Evolutionary conservation across 1,140 invertebrate genomes (phyloP).

Genomic region (Bradynema listronoti): DNA sequence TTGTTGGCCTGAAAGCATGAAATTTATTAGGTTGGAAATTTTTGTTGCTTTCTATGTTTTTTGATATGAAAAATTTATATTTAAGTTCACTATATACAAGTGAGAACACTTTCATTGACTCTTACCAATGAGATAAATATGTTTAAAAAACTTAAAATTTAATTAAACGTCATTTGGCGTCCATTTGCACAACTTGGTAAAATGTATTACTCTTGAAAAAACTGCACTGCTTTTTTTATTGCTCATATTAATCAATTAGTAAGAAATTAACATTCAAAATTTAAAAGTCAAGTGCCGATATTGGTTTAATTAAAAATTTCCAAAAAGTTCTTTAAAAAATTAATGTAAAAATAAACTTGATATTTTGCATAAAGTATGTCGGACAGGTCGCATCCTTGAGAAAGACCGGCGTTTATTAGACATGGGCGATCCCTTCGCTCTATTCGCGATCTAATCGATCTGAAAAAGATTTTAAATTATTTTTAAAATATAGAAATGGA

Average conservation of each 20-base stretch:
- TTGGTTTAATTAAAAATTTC: too few species aligned
- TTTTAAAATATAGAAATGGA: conserved; percentile 1
- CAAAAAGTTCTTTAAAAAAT: background rate
- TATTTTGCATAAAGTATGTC: conserved; percentile 27
- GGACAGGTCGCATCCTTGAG: conserved; percentile 25
- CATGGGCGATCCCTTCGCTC: conserved; percentile 16
- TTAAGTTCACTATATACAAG: too few species aligned
- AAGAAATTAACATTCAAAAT: too few species aligned
- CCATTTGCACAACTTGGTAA: background rate
- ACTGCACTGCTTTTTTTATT: too few species aligned
- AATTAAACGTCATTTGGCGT: background rate
- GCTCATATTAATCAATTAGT: too few species aligned
- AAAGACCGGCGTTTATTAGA: conserved; percentile 23
- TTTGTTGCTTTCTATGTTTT: too few species aligned
- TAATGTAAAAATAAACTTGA: background rate
- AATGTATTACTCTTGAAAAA: background rate
- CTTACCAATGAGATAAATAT: background rate
- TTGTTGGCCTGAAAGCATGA: conserved; percentile 17
- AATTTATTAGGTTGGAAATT: background rate
- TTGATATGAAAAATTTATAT: too few species aligned
- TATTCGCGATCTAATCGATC: background rate
- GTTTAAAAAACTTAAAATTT: background rate
- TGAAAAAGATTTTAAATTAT: background rate
- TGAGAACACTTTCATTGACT: too few species aligned
- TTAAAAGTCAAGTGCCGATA: too few species aligned